Conservation (phyloP, 2,888 invertebrate genomes). For the Aradus depressus region DNA sequence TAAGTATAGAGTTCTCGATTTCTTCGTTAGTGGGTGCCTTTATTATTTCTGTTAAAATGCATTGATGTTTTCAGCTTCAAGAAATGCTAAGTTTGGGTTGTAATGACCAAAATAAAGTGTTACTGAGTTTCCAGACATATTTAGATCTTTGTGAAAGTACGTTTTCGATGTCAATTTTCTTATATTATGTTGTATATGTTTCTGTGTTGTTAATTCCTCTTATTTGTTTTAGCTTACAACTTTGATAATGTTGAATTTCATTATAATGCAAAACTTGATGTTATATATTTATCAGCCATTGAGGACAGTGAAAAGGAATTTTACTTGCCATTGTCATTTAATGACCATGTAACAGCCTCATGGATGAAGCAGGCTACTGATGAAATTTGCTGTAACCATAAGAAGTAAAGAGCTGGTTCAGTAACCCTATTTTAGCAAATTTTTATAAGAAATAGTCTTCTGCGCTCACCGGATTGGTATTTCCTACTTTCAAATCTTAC, state of each 20-base stretch:
- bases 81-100: slow-evolving; percentile 40
- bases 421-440: too few species aligned
- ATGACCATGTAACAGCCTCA: slow-evolving; percentile 1
- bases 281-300: slow-evolving; percentile 9
- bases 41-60: slow-evolving; percentile 2
- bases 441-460: too few species aligned
- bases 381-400: neutral
- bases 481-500: too few species aligned
- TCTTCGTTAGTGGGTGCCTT: neutral
- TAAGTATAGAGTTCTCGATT: neutral
- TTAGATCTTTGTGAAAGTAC: slow-evolving; percentile 46
- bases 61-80: slow-evolving; percentile 36
- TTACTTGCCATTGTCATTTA: slow-evolving; percentile 7
- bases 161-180: neutral
- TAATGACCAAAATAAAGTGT: slow-evolving; percentile 38
- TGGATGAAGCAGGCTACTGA: neutral
- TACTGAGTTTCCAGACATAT: slow-evolving; percentile 43
- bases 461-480: too few species aligned
- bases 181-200: neutral
- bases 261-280: slow-evolving; percentile 9
- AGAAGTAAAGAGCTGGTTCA: neutral
- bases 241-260: neutral
- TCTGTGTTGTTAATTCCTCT: neutral
- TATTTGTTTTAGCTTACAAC: slow-evolving; percentile 10
- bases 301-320: slow-evolving; percentile 1